Conservation (phyloP, 2,797 vertebrate genomes). For the Pipistrellus pygmaeus region DNA sequence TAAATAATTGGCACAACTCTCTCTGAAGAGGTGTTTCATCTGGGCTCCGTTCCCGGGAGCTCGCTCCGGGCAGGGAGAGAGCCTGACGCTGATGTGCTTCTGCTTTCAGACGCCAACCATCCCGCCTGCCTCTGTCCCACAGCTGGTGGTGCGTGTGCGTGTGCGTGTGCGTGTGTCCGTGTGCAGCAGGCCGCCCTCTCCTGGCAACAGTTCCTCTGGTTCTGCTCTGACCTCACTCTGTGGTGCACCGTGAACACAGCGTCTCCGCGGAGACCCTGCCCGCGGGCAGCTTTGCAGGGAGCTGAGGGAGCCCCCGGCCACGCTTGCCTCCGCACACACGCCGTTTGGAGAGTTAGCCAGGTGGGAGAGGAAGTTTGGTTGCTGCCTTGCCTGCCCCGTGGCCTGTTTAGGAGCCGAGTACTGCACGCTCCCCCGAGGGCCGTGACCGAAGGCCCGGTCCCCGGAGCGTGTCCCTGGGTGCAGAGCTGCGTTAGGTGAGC, state of each 20-base stretch:
- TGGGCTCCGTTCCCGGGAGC: slow-evolving; percentile 81
- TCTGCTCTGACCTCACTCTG: slow-evolving; percentile 61
- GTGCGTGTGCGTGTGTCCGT: background rate
- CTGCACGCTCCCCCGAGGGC: slow-evolving; percentile 62
- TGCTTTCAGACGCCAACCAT: slow-evolving; percentile 73
- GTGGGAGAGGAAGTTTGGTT: slow-evolving; percentile 74
- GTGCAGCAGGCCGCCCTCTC: slow-evolving; percentile 58
- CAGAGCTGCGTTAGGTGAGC: slow-evolving; percentile 51
- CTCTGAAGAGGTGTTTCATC: slow-evolving; percentile 87
- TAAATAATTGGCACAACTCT: slow-evolving; percentile 88
- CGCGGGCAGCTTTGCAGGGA: background rate
- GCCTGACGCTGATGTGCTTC: slow-evolving; percentile 60
- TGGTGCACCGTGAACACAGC: background rate
- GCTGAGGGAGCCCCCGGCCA: background rate
- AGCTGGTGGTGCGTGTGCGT: background rate
- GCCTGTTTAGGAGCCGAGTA: slow-evolving; percentile 52
- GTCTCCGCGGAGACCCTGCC: background rate
- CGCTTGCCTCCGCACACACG: background rate
- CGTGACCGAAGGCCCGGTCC: slow-evolving; percentile 59
- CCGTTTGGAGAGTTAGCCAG: slow-evolving; percentile 63
- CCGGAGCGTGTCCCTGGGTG: background rate
- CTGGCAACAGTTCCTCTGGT: slow-evolving; percentile 41
- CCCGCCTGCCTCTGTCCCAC: slow-evolving; percentile 71
- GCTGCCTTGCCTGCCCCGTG: slow-evolving; percentile 69
- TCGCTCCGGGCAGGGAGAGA: slow-evolving; percentile 67